These are phyloP conservation scores for Cheilosia variabilis DNA, from an alignment of 2,888 invertebrate genomes.

Conservation along the genomic window DNA sequence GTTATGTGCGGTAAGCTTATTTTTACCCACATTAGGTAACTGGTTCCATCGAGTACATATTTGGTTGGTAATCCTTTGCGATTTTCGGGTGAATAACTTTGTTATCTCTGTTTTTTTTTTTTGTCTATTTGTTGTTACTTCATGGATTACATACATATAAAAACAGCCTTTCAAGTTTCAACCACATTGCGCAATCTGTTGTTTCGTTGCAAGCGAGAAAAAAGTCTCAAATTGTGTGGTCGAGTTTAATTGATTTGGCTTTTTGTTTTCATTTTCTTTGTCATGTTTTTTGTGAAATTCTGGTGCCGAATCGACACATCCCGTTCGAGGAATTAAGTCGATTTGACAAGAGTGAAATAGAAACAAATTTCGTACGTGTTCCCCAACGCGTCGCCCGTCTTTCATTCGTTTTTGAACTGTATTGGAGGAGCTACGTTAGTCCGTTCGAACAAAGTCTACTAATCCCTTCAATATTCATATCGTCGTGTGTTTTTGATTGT, in stretches of 20 bases:
- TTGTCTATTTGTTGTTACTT: background rate
- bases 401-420: too few relatives aligned
- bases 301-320: too few relatives aligned
- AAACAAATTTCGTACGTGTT: too few relatives aligned
- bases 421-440: too few relatives aligned
- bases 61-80: constrained; percentile 12
- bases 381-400: too few relatives aligned
- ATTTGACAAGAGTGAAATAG: too few relatives aligned
- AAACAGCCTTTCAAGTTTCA: background rate
- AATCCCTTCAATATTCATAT: too few relatives aligned
- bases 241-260: background rate
- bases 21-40: background rate
- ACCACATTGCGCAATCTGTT: constrained; percentile 33
- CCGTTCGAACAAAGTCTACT: too few relatives aligned
- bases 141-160: background rate
- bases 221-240: background rate
- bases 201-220: background rate
- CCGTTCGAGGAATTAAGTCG: too few relatives aligned
- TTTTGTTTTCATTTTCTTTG: background rate
- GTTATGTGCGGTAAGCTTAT: background rate
- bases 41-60: background rate
- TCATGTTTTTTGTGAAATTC: background rate
- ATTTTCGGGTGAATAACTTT: background rate
- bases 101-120: background rate
- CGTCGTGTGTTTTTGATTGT: too few relatives aligned